Evolutionary conservation across 2,888 invertebrate species (phyloP).

Genomic region (Caenorhabditis sp.): DNA sequence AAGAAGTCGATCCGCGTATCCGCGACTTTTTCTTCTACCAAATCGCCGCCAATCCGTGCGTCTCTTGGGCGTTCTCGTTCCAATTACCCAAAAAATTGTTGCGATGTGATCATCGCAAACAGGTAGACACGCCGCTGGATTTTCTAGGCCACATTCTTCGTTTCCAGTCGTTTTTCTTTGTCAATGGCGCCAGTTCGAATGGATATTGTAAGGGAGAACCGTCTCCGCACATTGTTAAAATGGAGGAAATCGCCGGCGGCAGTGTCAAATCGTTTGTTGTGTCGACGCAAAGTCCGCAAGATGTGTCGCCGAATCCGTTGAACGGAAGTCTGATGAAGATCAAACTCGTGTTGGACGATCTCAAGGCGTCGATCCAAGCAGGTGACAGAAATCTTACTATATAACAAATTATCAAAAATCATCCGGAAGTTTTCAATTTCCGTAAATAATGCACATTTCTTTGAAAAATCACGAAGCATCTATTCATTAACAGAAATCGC

Average conservation of each 20-base stretch:
- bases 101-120: constrained; percentile 29
- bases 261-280: constrained; percentile 44
- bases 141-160: too few species aligned
- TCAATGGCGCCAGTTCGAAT: constrained; percentile 26
- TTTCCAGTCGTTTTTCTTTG: constrained; percentile 38
- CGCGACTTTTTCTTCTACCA: constrained; percentile 60
- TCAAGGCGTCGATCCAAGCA: constrained; percentile 39
- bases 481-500: too few species aligned
- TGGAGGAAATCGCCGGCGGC: constrained; percentile 58
- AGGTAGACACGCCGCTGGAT: constrained; percentile 13
- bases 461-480: too few species aligned
- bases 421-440: too few species aligned
- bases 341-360: constrained; percentile 34
- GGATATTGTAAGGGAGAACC: constrained; percentile 36
- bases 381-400: constrained; percentile 7
- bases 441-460: too few species aligned
- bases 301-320: background rate
- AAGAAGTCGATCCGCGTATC: constrained; percentile 54
- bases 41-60: constrained; percentile 53
- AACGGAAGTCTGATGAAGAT: constrained; percentile 26
- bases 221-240: constrained; percentile 56
- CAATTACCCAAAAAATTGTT: constrained; percentile 52
- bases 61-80: constrained; percentile 63
- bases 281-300: constrained; percentile 5
- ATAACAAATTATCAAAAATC: background rate